phyloP scores from a whole-genome alignment of 2,113 vertebrate genomes.

The Sylvicapra grimmia region DNA sequence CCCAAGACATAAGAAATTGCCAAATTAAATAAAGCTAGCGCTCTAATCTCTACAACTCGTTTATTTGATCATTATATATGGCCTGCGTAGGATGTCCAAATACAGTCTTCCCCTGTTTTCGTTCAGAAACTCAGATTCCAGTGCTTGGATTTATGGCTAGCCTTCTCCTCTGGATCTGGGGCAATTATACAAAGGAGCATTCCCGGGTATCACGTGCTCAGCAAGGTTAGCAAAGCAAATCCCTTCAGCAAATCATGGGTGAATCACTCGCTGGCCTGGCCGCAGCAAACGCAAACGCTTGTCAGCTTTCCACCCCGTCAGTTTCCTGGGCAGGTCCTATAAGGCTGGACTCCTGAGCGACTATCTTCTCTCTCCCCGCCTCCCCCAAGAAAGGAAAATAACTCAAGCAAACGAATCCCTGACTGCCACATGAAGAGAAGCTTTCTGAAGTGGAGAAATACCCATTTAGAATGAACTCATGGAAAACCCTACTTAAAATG shows the following conservation, averaged over 20 bases:
- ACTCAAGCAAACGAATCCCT: not conserved
- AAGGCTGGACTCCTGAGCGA: not conserved
- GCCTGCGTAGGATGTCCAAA: constrained; percentile 59
- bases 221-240: constrained; percentile 50
- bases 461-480: constrained; percentile 52
- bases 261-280: not conserved
- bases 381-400: constrained; percentile 29
- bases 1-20: not conserved
- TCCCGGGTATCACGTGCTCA: not conserved
- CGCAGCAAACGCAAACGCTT: not conserved
- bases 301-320: not conserved
- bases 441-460: constrained; percentile 31
- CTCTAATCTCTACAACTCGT: constrained; percentile 30
- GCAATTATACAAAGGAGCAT: constrained; percentile 39
- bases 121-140: constrained; percentile 64
- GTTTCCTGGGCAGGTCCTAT: not conserved
- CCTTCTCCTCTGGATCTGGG: constrained; percentile 50
- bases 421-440: constrained; percentile 7
- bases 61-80: constrained; percentile 24
- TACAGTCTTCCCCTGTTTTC: constrained; percentile 50
- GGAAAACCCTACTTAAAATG: constrained; percentile 55
- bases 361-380: not conserved
- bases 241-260: not conserved
- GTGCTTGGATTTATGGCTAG: constrained; percentile 58
- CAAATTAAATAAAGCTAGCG: constrained; percentile 29